A percentile compares a stretch with the other conserved stretches of the same genome.
Conservation (phyloP, 1,140 invertebrate species). For the Ridgeia piscesae region DNA sequence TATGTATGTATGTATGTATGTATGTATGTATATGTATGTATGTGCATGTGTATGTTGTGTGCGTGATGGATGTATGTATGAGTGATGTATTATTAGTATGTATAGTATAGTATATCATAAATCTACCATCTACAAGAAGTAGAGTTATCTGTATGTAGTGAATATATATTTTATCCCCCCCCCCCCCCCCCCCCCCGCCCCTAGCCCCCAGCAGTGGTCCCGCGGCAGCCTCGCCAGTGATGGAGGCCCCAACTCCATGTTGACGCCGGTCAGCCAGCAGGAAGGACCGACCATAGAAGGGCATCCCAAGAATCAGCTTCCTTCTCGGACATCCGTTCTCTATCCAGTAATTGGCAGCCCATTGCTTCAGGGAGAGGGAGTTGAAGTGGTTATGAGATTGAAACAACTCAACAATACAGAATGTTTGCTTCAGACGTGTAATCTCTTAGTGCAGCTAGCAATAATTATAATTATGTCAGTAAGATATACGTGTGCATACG, state of each 20-base stretch:
- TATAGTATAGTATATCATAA: too few relatives aligned
- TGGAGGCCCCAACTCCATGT: neutral
- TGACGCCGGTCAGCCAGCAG: slow-evolving; percentile 64
- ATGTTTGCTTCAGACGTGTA: too few relatives aligned
- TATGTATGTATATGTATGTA: neutral
- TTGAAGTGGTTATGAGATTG: neutral
- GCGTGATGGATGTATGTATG: neutral
- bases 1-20: neutral
- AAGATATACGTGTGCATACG: too few relatives aligned
- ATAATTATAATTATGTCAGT: too few relatives aligned
- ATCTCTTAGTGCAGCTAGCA: too few relatives aligned
- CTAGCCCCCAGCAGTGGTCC: neutral
- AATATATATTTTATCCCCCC: too few relatives aligned
- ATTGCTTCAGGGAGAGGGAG: slow-evolving; percentile 9
- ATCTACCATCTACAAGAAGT: neutral
- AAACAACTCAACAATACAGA: too few relatives aligned
- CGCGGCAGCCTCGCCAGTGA: neutral
- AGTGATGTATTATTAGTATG: neutral
- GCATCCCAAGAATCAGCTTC: slow-evolving; percentile 80
- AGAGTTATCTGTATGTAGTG: neutral
- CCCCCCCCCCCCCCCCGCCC: too few relatives aligned
- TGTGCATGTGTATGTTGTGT: neutral
- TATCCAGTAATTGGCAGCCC: slow-evolving; percentile 64
- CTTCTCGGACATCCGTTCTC: slow-evolving; percentile 71
- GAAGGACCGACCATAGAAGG: slow-evolving; percentile 85